These are phyloP conservation scores for Oryzias melastigma DNA, from an alignment of 2,113 vertebrate species.

Conservation along the genomic window DNA sequence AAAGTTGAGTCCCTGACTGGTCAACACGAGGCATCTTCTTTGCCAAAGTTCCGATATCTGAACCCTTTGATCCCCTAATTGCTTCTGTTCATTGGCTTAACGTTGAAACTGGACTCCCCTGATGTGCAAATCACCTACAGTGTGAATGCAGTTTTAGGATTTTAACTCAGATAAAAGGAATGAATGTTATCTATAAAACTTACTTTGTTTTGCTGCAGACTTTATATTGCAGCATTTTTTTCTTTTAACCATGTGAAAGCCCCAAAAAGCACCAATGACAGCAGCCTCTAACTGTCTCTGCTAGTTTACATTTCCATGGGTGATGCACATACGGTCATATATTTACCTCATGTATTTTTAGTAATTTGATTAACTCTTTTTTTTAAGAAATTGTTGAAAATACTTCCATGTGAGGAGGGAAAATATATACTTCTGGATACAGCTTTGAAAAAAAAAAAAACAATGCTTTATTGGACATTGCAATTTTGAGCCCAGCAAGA, in stretches of 20 bases:
- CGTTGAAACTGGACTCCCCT: too few species aligned
- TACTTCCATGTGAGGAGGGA: constrained; percentile 74
- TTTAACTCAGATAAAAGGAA: background rate
- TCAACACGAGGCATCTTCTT: too few species aligned
- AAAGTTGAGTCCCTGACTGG: too few species aligned
- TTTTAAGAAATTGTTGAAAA: constrained; percentile 74
- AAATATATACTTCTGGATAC: constrained; percentile 76
- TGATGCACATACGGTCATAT: constrained; percentile 54
- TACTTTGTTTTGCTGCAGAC: constrained; percentile 23
- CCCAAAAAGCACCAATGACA: constrained; percentile 30
- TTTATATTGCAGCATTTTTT: constrained; percentile 20
- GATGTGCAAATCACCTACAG: too few species aligned
- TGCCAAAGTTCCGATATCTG: too few species aligned
- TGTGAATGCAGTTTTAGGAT: too few species aligned
- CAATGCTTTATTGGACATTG: constrained; percentile 65
- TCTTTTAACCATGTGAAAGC: constrained; percentile 6
- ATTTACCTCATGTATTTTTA: constrained; percentile 71
- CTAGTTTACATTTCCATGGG: constrained; percentile 55
- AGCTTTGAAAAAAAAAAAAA: constrained; percentile 79
- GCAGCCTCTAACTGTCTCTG: constrained; percentile 30
- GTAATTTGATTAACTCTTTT: constrained; percentile 65
- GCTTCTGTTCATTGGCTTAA: too few species aligned
- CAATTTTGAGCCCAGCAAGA: constrained; percentile 34
- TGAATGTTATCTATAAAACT: constrained; percentile 28
- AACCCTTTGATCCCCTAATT: too few species aligned